Percentiles rank a stretch among this genome's conserved stretches.
These are phyloP conservation scores for Pseudococcus jackbeardsleyi DNA, from an alignment of 2,888 invertebrate genomes.

Conservation along the genomic window DNA sequence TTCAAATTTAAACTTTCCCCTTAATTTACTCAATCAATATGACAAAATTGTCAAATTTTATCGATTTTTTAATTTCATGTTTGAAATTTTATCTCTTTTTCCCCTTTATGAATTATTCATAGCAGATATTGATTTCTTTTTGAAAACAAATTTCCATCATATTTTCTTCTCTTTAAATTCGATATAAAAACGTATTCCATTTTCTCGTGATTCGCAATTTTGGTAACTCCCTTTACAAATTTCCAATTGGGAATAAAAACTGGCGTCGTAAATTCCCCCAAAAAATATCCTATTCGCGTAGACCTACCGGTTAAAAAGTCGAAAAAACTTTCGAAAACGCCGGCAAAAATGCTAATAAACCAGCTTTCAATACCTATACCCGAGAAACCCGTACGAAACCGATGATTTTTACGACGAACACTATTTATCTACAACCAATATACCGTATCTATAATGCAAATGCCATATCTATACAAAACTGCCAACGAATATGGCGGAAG, in stretches of 20 bases:
- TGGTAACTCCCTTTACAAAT: background rate
- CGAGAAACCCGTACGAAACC: background rate
- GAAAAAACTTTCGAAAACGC: background rate
- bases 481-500: background rate
- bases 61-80: too few species aligned
- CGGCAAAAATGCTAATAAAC: background rate
- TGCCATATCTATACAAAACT: background rate
- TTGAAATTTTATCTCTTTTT: too few species aligned
- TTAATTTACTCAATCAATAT: too few species aligned
- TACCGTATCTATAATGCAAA: background rate
- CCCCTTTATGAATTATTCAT: too few species aligned
- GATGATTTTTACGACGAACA: background rate
- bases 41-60: too few species aligned
- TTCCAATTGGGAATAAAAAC: background rate
- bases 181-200: too few species aligned
- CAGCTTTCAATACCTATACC: background rate
- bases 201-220: too few species aligned
- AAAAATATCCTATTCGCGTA: background rate
- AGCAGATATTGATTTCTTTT: too few species aligned
- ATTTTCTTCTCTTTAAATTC: too few species aligned
- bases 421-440: background rate
- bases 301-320: background rate
- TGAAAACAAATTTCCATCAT: too few species aligned
- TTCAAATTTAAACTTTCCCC: too few species aligned
- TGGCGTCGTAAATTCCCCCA: background rate